A percentile compares a stretch with the other conserved stretches of the same genome.
These are phyloP conservation scores for Pocillopora damicornis DNA, from an alignment of 64 coral and sea anemone species.

Conservation along the genomic window DNA sequence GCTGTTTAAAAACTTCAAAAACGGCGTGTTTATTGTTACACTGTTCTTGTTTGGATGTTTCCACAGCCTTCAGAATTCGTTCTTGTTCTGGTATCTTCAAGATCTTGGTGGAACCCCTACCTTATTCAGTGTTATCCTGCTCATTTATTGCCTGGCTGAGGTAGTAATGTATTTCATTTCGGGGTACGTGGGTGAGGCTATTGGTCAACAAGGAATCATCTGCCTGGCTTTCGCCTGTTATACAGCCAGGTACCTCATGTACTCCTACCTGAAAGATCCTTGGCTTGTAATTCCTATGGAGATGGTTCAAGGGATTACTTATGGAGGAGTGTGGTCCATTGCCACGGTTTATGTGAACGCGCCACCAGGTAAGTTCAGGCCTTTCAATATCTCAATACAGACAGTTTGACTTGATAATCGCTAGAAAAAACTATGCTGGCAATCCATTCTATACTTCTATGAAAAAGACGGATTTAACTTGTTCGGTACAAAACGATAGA, in stretches of 20 bases:
- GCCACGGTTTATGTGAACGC: slow-evolving; percentile 74
- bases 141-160: slow-evolving; percentile 70
- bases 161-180: slow-evolving; percentile 72
- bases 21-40: slow-evolving; percentile 74
- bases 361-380: slow-evolving; percentile 51
- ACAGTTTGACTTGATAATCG: too few relatives aligned
- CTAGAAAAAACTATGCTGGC: too few relatives aligned
- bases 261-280: slow-evolving; percentile 55
- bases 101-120: slow-evolving; percentile 79
- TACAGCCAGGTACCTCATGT: slow-evolving; percentile 88
- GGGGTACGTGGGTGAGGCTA: slow-evolving; percentile 46
- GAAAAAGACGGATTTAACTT: too few relatives aligned
- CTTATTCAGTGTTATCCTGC: slow-evolving; percentile 64
- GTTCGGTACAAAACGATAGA: too few relatives aligned
- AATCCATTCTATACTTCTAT: too few relatives aligned
- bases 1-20: slow-evolving; percentile 67
- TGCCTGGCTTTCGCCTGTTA: slow-evolving; percentile 84
- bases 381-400: too few relatives aligned
- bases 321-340: slow-evolving; percentile 84
- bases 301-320: slow-evolving; percentile 79
- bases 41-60: slow-evolving; percentile 68
- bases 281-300: slow-evolving; percentile 90
- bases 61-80: slow-evolving; percentile 75
- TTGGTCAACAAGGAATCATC: slow-evolving; percentile 75
- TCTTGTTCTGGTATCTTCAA: slow-evolving; percentile 88